Conservation (phyloP, 2,113 vertebrate species). For the Puntigrus tetrazona region DNA sequence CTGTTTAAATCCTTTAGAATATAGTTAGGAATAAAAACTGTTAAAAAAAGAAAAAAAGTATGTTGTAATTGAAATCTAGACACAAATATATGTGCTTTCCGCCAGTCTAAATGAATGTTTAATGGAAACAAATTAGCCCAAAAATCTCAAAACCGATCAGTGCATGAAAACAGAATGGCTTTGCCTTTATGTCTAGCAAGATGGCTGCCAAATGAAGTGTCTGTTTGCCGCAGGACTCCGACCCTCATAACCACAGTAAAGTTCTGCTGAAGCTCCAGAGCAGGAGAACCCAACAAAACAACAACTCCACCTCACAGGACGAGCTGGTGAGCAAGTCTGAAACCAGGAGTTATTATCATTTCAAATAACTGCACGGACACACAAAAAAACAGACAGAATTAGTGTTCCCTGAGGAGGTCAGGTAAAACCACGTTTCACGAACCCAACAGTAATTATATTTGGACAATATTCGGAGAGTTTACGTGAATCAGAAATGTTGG, state of each 20-base stretch:
- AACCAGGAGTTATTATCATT: background rate
- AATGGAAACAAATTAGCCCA: background rate
- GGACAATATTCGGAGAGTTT: background rate
- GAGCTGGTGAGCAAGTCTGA: constrained; percentile 53
- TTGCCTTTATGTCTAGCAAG: background rate
- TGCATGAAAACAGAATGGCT: no score
- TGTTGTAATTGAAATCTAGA: no score
- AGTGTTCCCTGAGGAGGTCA: background rate
- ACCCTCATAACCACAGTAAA: constrained; percentile 77
- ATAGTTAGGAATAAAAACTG: no score
- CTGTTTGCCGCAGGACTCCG: constrained; percentile 44
- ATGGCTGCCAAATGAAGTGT: background rate
- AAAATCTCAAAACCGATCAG: no score
- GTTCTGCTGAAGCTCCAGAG: constrained; percentile 80
- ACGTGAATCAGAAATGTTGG: background rate
- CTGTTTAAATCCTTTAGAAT: no score
- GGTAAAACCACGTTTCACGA: background rate
- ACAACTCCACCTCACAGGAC: constrained; percentile 66
- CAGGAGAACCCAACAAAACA: constrained; percentile 62
- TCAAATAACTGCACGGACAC: background rate
- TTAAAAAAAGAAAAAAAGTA: no score
- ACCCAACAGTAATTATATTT: background rate
- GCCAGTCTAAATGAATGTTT: background rate
- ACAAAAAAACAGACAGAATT: background rate
- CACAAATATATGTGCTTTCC: no score